Evolutionary conservation across 1,140 invertebrate genomes (phyloP), one percentile per base, ranked within the genome.

Genomic region (Penaeus chinensis): DNA sequence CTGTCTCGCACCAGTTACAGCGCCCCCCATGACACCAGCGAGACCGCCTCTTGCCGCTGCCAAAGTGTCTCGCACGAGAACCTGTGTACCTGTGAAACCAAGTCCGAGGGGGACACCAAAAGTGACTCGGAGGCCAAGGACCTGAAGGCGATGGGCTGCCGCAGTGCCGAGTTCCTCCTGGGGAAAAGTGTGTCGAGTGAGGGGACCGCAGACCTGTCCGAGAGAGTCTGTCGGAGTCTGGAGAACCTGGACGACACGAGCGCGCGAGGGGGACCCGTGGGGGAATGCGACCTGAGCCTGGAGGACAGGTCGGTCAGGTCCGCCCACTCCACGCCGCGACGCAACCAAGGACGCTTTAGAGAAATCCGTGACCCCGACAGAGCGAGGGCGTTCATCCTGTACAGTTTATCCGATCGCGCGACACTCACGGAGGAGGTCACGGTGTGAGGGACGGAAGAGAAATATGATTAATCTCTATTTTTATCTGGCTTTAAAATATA

Each of bases 391-490:
- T 85, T 87, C 60, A 89, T 89, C 27, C 69, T 85, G 11, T 69
- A 83, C 24, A 89, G 63, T 66, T 61, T 88, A 10, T 82, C 80
- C n/a, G 88, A 89, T 76, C 37, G 88, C 11, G 83, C 88, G 7
- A 85, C 84, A 16, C 78, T 89, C 8, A 89, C 88, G 22, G 88
- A 89, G 27, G 88, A 85, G 37, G 88, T 89, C 2, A 89, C 88
- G 0, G 88, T 89, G 61, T 89, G 84, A 85, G 47, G 54, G 11
- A 62, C 24, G 65, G 22, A 32, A 66, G 82, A 65, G 19, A 22
- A 18, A 42, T n/a, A 24, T 54, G 32, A 61, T 47, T 61, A 20
- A 27, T 24, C 22, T 62, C n/a, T 37, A 84, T 61, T 63, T 61
- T 54, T 22, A 32, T 63, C 42, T 74, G 63, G 37, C 65, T 24